Conservation (phyloP, 2,888 invertebrate species). For the Spicauda simplicius region DNA sequence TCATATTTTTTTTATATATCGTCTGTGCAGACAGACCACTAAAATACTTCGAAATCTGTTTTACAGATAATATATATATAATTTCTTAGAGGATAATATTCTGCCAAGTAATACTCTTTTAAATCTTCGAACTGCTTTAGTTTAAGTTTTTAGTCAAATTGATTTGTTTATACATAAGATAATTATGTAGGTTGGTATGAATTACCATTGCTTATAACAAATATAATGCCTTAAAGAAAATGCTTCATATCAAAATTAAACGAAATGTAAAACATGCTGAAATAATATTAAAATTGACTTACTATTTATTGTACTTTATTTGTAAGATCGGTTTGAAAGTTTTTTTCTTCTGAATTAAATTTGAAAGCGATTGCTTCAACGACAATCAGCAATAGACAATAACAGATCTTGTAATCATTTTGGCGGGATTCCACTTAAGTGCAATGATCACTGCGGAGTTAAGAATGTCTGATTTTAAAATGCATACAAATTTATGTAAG, state of each 20-base stretch:
- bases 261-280: not conserved
- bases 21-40: slow-evolving; percentile 5
- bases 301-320: not conserved
- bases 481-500: no score
- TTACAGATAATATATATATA: not conserved
- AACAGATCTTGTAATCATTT: no score
- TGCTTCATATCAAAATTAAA: slow-evolving; percentile 29
- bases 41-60: not conserved
- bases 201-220: slow-evolving; percentile 24
- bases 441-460: not conserved
- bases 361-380: not conserved
- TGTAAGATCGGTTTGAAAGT: not conserved
- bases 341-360: not conserved
- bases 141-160: slow-evolving; percentile 31
- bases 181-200: slow-evolving; percentile 14
- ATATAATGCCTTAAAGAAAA: slow-evolving; percentile 27
- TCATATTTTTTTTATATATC: not conserved
- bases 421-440: not conserved
- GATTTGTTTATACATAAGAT: slow-evolving; percentile 10
- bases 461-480: no score
- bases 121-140: slow-evolving; percentile 27
- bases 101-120: slow-evolving; percentile 25
- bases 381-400: not conserved
- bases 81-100: slow-evolving; percentile 8
- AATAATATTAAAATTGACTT: not conserved